Evolutionary conservation across 2,113 vertebrate genomes (phyloP), one percentile per base, ranked within the genome.

Genomic region (Jaculus jaculus): DNA sequence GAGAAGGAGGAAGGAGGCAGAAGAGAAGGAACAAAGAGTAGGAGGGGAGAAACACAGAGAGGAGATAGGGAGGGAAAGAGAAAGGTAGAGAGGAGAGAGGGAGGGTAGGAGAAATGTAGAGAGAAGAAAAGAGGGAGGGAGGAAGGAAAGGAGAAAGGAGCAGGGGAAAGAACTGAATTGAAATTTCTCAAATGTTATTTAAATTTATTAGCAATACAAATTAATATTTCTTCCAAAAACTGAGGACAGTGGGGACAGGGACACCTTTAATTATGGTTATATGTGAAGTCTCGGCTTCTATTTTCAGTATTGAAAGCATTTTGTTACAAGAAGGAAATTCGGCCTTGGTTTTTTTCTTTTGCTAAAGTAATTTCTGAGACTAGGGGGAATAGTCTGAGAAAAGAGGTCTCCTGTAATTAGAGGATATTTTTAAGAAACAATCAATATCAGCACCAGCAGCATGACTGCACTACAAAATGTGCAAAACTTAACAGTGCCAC

Each of bases 401-500:
- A 47, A 39, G 60, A 69, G 23, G 34, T 42, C 63, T 32, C 10
- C 13, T 37, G 78, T 61, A 60, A 54, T 30, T 26, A 75, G 73
- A 58, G 34, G 28, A 4, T 1, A 16, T 65, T 61, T 75, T 69
- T 26, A 21, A 39, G 10, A 69, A 68, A 16, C 26, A 15, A 69
- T 39, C 39, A 39, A 61, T 13, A 39, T 2, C 39, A 30, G 4
- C 24, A 6, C 16, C 2, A 77, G 20, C 58, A 1, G 9, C 10
- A 28, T 9, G 17, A 16, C 0, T 15, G 3, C 32, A 4, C 13
- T 1, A 16, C 7, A 37, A 17, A 72, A 51, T 13, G 8, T 23
- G 7, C 51, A 3, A 0, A 2, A 0, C 7, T 3, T 9, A 17
- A 26, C n/a, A 47, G n/a, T 2, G 1, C n/a, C n/a, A 24, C 37